Percentiles rank a stretch among this genome's conserved stretches.
phyloP scores from a whole-genome alignment of 2,113 vertebrate genomes.

The Solea solea region DNA sequence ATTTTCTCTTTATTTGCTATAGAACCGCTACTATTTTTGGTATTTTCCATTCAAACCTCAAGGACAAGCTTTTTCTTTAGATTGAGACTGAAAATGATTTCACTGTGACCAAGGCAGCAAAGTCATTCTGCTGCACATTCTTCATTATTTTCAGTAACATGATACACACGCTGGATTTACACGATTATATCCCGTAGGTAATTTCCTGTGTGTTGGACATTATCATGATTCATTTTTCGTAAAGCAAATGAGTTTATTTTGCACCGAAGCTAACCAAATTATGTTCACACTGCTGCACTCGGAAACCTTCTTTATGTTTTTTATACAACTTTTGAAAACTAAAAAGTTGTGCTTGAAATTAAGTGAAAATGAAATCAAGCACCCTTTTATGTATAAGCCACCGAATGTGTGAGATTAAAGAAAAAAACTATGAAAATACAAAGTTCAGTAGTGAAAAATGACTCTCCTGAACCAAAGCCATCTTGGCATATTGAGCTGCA shows the following conservation, averaged over 20 bases:
- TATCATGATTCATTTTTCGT: neutral
- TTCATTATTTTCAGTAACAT: slow-evolving; percentile 17
- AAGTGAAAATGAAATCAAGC: neutral
- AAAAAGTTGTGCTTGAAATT: slow-evolving; percentile 9
- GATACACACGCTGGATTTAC: slow-evolving; percentile 28
- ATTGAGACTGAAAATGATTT: slow-evolving; percentile 12
- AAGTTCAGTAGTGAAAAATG: slow-evolving; percentile 52
- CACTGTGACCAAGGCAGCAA: slow-evolving; percentile 33
- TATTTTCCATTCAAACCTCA: slow-evolving; percentile 15
- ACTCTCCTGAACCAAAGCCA: slow-evolving; percentile 47
- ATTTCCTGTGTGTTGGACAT: slow-evolving; percentile 19
- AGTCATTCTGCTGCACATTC: slow-evolving; percentile 9
- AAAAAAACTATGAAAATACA: slow-evolving; percentile 12
- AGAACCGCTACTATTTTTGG: neutral
- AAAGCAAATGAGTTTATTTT: no score
- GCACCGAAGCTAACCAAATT: slow-evolving; percentile 20
- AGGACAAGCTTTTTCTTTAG: slow-evolving; percentile 19
- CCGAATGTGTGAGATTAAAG: slow-evolving; percentile 23
- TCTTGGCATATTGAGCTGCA: slow-evolving; percentile 62
- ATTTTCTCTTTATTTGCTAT: slow-evolving; percentile 31
- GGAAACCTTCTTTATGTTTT: slow-evolving; percentile 33
- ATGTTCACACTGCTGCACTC: slow-evolving; percentile 35
- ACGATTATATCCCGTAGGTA: slow-evolving; percentile 17
- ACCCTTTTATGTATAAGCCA: slow-evolving; percentile 19
- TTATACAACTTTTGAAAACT: slow-evolving; percentile 26